Evolutionary conservation across 2,888 invertebrate genomes (phyloP).

Genomic region (Drosophila antonietae): DNA sequence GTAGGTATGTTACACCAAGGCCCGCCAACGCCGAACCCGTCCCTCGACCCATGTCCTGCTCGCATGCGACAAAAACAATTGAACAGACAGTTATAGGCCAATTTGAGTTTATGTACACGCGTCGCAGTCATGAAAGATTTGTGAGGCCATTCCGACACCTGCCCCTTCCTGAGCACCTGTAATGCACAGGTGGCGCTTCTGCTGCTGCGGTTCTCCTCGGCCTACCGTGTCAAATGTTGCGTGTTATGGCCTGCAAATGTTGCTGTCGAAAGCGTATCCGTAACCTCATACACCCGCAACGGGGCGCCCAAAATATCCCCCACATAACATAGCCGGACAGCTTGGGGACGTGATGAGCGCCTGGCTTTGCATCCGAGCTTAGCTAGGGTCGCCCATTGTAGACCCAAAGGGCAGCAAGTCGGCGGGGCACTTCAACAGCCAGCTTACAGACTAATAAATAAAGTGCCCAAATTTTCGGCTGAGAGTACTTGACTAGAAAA

Average conservation of each 20-base stretch:
- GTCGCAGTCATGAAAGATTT: constrained; percentile 76
- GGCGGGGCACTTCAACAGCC: constrained; percentile 63
- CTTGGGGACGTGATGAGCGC: constrained; percentile 22
- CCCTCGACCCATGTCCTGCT: not conserved
- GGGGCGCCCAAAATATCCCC: not conserved
- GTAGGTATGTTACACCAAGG: constrained; percentile 50
- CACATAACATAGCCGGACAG: constrained; percentile 33
- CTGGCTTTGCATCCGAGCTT: constrained; percentile 9
- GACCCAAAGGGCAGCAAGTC: constrained; percentile 4
- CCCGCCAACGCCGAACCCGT: constrained; percentile 2
- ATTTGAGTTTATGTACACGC: constrained; percentile 77
- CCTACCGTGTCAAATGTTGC: constrained; percentile 75
- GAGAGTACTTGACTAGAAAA: constrained; percentile 70
- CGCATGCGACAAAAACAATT: constrained; percentile 70
- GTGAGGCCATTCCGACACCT: constrained; percentile 47
- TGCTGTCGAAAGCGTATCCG: constrained; percentile 74
- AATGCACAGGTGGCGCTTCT: constrained; percentile 33
- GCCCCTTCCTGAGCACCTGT: constrained; percentile 47
- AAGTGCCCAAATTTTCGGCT: constrained; percentile 58
- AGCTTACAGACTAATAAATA: constrained; percentile 77
- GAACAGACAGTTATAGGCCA: constrained; percentile 80
- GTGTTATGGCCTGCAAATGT: constrained; percentile 78
- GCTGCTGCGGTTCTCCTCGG: constrained; percentile 33
- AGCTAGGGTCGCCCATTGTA: constrained; percentile 5
- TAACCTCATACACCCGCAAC: constrained; percentile 47